Evolutionary conservation across 2,797 vertebrate genomes (phyloP), one percentile per base, ranked within the genome.

Genomic region (Dendrocincla fuliginosa): DNA sequence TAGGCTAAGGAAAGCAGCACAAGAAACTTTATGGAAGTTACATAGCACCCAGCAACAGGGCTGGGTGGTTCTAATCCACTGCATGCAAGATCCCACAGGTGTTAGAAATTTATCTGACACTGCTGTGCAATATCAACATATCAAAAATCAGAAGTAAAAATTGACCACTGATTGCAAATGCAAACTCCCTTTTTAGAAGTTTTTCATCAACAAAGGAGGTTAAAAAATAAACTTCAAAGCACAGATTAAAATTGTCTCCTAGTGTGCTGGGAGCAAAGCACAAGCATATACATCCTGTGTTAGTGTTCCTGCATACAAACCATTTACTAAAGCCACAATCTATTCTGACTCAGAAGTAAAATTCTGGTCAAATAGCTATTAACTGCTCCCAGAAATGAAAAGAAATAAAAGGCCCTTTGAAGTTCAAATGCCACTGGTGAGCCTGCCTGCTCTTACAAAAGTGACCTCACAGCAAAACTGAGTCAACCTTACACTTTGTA

Each of bases 281-380:
- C 37, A 79, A 81, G 70, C 35, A 16, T 52, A 93, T 86, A 96
- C 96, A 91, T 95, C 96, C 96, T 93, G 89, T 63, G 70, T 86
- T 89, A 75, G 78, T 91, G 88, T 91, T 95, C 71, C 90, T 96
- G 77, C 88, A 93, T 84, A 85, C 83, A 95, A 95, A 88, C 37
- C 85, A 78, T 79, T 95, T 87, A 91, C 80, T 81, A 32, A 97
- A 97, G 96, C 86, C 95, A 95, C 94, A 96, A 46, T 93, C 95
- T 89, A 84, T 89, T 96, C 93, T 87, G 90, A 97, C 91, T 96
- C 47, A 16, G 96, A 97, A 93, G 92, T 93, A 67, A 85, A 57
- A 67, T 95, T 91, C 93, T 95, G 68, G 63, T 75, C 87, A 84
- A 96, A 96, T 37, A 79, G 61, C 47, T 67, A 89, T 44, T 86